Conservation (phyloP, 2,888 invertebrate species). For the Elmis aenea region DNA sequence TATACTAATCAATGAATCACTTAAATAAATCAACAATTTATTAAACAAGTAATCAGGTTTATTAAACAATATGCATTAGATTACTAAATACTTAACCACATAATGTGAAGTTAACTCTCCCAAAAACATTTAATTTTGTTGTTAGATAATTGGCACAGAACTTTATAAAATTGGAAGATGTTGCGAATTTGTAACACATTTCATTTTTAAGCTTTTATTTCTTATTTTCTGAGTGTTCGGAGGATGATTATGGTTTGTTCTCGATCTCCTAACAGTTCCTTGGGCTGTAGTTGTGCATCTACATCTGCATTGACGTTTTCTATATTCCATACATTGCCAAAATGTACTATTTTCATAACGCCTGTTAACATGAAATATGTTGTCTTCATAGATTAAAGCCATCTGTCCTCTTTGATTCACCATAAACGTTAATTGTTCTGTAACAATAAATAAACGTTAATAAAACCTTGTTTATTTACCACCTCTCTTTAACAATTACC, state of each 20-base stretch:
- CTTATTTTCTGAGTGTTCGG: conserved; percentile 10
- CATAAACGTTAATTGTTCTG: conserved; percentile 22
- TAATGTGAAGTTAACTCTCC: neutral
- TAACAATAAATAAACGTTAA: conserved; percentile 12
- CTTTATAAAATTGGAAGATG: neutral
- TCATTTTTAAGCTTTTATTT: conserved; percentile 6
- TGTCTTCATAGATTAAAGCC: conserved; percentile 23
- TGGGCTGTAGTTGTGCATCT: conserved; percentile 20
- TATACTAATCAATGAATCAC: too few species aligned
- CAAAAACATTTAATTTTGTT: neutral
- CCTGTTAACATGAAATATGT: conserved; percentile 27
- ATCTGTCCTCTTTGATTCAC: conserved; percentile 24
- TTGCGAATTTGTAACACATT: conserved; percentile 4
- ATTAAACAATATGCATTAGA: neutral
- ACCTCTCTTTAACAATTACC: too few species aligned
- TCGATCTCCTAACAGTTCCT: conserved; percentile 16
- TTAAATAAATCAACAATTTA: neutral
- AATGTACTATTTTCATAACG: conserved; percentile 22
- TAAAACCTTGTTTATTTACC: too few species aligned
- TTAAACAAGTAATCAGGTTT: neutral
- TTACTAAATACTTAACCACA: too few species aligned
- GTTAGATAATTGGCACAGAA: neutral
- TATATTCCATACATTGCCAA: conserved; percentile 30
- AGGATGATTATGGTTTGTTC: conserved; percentile 15
- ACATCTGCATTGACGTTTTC: conserved; percentile 23